Evolutionary conservation across 92 coral and sea anemone species (phyloP), one percentile per base, ranked within the genome.

Genomic region (Bergia sp.): DNA sequence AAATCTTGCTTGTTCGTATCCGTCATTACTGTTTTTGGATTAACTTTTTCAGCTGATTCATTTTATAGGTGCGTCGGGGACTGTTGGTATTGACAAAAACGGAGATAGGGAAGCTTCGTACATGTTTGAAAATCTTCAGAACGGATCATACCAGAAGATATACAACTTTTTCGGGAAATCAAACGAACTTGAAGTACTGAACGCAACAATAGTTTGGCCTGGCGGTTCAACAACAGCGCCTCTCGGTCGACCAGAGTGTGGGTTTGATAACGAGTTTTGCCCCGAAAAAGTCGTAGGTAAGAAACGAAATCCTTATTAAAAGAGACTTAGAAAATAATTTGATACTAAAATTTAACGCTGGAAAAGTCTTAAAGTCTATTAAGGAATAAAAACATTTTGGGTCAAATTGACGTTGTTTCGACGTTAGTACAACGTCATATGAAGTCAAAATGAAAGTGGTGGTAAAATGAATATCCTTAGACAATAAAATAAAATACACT

Each of bases 171-270:
- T 43, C 86, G 94, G 95, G 83, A 77, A 89, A 16, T 77, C 89
- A 38, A 85, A 88, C 40, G 9, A 80, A 37, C 86, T 92, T 65
- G 64, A 86, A 7, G 5, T 72, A 1, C 11, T 67, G 64, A 94
- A 94, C 79, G 44, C 53, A 78, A 89, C 95, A 7, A 80, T 94
- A 55, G 41, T 89, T 41, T 94, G 97, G 97, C 95, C 91, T 76
- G 97, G 95, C 39, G 95, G 97, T 7, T 66, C 91, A 37, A 91
- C 95, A 15, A 23, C 40, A 1, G 85, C 89, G 66, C 97, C 97
- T 41, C 90, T 94, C 85, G 97, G 97, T 71, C 90, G 97, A 77
- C 97, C 97, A 21, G 85, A 7, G 0, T 94, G 97, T 89, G 97
- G 97, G 1, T 94, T 94, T 89, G 95, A 94, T 45, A 91, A 76